phyloP scores from a whole-genome alignment of 2,888 invertebrate species.

The Desoria tigrina region DNA sequence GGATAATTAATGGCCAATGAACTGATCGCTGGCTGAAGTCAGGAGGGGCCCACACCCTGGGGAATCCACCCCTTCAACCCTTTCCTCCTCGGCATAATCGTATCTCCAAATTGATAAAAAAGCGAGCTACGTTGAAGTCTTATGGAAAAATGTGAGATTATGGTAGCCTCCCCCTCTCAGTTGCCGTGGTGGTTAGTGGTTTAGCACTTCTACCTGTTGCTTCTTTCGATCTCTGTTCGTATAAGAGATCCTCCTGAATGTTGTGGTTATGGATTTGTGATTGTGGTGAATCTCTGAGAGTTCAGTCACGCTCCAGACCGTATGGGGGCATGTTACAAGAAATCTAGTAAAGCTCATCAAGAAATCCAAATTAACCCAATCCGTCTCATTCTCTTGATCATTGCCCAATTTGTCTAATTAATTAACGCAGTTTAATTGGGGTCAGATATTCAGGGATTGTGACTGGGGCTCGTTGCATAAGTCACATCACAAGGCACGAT shows the following conservation, averaged over 20 bases:
- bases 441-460: too few species aligned
- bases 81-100: background rate
- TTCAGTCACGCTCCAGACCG: slow-evolving; percentile 52
- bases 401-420: slow-evolving; percentile 11
- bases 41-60: slow-evolving; percentile 7
- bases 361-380: background rate
- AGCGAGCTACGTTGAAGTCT: background rate
- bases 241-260: background rate
- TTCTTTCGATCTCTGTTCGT: background rate
- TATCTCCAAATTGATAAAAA: background rate
- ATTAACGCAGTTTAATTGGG: background rate
- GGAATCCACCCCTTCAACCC: slow-evolving; percentile 1
- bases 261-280: slow-evolving; percentile 2
- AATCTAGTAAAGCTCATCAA: slow-evolving; percentile 1
- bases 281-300: slow-evolving; percentile 15
- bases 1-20: slow-evolving; percentile 42
- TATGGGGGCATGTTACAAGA: slow-evolving; percentile 31
- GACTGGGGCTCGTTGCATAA: too few species aligned
- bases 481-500: too few species aligned
- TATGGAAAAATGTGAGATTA: background rate
- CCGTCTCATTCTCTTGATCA: slow-evolving; percentile 19
- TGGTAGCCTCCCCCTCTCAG: slow-evolving; percentile 1
- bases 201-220: background rate
- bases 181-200: background rate
- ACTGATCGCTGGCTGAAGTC: background rate